phyloP scores from a whole-genome alignment of 92 coral and sea anemone species.

The Palythoa caribaeorum region DNA sequence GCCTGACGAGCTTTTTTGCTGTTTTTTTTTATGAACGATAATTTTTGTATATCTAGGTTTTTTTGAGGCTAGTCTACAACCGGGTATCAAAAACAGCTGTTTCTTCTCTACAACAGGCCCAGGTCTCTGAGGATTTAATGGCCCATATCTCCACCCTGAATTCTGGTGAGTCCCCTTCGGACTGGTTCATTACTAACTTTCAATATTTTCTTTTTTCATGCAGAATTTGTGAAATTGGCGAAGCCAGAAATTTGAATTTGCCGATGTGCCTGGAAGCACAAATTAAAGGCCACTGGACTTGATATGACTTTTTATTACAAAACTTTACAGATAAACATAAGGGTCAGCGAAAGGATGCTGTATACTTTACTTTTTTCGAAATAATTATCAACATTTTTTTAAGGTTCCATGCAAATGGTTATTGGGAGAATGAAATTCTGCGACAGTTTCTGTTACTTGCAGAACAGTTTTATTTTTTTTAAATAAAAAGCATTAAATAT shows the following conservation, averaged over 20 bases:
- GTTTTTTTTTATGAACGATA: too few relatives aligned
- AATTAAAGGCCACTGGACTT: neutral
- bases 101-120: too few relatives aligned
- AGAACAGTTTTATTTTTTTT: neutral
- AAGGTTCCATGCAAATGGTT: neutral
- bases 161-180: too few relatives aligned
- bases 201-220: neutral
- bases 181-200: neutral
- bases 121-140: too few relatives aligned
- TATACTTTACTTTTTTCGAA: neutral
- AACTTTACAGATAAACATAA: neutral
- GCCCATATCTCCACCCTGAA: too few relatives aligned
- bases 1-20: too few relatives aligned
- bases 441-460: neutral
- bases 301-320: neutral
- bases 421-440: neutral
- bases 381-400: neutral
- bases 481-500: neutral
- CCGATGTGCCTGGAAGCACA: neutral
- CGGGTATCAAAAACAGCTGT: too few relatives aligned
- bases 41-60: too few relatives aligned
- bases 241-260: constrained; percentile 73
- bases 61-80: too few relatives aligned
- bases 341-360: neutral
- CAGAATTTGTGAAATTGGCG: constrained; percentile 88